Base-by-base conservation (phyloP, 1,140 invertebrate species). In the Platyscapa corneri region DNA sequence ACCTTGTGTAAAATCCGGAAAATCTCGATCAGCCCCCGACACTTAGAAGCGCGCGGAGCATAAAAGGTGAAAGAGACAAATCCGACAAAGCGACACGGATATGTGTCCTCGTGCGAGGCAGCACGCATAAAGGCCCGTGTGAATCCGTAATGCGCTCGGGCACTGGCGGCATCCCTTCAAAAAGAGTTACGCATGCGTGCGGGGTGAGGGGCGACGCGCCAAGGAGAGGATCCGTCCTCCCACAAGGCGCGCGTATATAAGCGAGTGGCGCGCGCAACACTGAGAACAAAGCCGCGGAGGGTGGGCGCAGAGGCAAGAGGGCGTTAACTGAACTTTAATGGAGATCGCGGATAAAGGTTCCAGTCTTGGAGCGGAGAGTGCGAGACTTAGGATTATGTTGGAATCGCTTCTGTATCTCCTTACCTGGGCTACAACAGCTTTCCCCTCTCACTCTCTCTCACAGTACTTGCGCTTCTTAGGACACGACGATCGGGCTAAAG, bases 301-400 rank as follows among this genome's bases (percentile, higher is more conserved):
- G 37, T 84, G 67, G 76, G 18, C 42, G 53, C 86, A 65, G 75
- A 90, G 87, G 88, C 89, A 91, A 90, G 91, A 91, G 90, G 92
- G 93, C 93, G 92, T 93, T 92, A 93, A 93, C 92, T 90, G 87
- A 92, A 92, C 89, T 92, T 93, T 93, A 93, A 93, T 93, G 92
- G 92, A 93, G 92, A 93, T 93, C 89, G 88, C 87, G 92, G 93
- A 93, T 93, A 93, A 91, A 90, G 82, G 78, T 27, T n/a, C n/a
- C n/a, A n/a, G n/a, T n/a, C n/a, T n/a, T n/a, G n/a, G n/a, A n/a
- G n/a, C n/a, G n/a, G n/a, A n/a, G n/a, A n/a, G n/a, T n/a, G n/a
- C 34, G 46, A 53, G 91, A 92, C 91, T 89, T 91, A 90, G 92
- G 93, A 93, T 93, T 93, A 93, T 90, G 89, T 89, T 89, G 85